Evolutionary conservation across 2,797 vertebrate genomes (phyloP).

Genomic region (Sebastolobus alascanus): DNA sequence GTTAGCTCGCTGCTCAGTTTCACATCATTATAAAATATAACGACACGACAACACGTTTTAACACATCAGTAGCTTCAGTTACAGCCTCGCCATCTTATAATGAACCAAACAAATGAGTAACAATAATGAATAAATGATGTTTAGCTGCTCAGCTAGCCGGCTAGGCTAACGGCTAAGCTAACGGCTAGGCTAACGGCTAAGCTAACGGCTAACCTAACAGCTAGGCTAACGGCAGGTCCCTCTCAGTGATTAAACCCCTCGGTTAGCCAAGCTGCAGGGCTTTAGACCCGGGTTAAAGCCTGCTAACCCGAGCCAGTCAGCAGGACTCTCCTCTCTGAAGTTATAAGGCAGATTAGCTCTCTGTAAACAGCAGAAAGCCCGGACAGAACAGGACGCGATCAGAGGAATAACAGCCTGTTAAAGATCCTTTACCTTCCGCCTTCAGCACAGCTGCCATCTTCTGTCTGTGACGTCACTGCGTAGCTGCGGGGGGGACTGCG

Average conservation of each 20-base stretch:
- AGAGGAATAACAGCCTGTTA: background rate
- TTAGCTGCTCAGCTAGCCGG: constrained; percentile 16
- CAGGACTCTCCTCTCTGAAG: accelerated
- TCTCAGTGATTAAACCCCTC: constrained; percentile 10
- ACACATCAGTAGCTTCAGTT: accelerated
- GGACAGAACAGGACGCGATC: accelerated
- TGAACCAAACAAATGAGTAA: accelerated
- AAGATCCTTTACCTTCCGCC: constrained; percentile 84
- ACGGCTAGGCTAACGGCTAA: too few relatives aligned
- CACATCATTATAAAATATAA: background rate
- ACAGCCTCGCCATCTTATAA: accelerated
- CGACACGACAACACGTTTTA: background rate
- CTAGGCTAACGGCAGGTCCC: background rate
- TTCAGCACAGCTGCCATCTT: constrained; percentile 85
- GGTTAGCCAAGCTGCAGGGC: background rate
- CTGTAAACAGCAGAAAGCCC: background rate
- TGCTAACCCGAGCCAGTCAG: background rate
- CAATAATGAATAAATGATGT: background rate
- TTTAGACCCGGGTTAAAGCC: background rate
- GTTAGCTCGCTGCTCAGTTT: background rate
- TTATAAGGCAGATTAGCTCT: accelerated
- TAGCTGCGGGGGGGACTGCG: background rate
- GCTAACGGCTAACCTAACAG: too few relatives aligned
- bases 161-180: too few relatives aligned
- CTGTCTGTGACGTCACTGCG: constrained; percentile 76